phyloP scores from a whole-genome alignment of 2,797 vertebrate species.

The Tinamus major region DNA sequence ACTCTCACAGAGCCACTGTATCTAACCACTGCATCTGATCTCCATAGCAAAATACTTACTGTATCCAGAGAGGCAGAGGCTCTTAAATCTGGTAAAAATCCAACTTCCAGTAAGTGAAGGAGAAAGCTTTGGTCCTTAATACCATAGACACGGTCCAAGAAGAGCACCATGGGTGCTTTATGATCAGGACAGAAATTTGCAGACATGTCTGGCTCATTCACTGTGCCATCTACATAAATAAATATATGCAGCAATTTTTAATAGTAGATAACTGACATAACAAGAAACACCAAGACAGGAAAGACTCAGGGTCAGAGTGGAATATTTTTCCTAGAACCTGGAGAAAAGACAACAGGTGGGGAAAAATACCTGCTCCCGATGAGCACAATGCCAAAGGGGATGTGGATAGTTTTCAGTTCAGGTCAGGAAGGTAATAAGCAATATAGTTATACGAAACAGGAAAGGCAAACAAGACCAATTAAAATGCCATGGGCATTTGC shows the following conservation, averaged over 20 bases:
- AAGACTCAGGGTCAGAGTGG: background rate
- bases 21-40: background rate
- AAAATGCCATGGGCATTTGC: background rate
- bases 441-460: background rate
- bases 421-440: background rate
- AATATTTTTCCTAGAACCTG: background rate
- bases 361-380: background rate
- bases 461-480: background rate
- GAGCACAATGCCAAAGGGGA: background rate
- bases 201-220: slow-evolving; percentile 95
- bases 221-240: slow-evolving; percentile 86
- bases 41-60: slow-evolving; percentile 79
- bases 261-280: background rate
- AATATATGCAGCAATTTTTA: background rate
- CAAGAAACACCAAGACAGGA: background rate
- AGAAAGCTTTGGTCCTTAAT: slow-evolving; percentile 96
- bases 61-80: slow-evolving; percentile 94
- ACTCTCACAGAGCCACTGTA: background rate
- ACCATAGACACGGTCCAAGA: slow-evolving; percentile 96
- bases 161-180: slow-evolving; percentile 98
- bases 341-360: background rate
- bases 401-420: background rate
- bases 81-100: slow-evolving; percentile 95
- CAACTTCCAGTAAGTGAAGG: slow-evolving; percentile 94
- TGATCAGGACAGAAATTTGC: slow-evolving; percentile 97